Conservation (phyloP, 2,113 vertebrate genomes). For the Triplophysa tibetana region DNA sequence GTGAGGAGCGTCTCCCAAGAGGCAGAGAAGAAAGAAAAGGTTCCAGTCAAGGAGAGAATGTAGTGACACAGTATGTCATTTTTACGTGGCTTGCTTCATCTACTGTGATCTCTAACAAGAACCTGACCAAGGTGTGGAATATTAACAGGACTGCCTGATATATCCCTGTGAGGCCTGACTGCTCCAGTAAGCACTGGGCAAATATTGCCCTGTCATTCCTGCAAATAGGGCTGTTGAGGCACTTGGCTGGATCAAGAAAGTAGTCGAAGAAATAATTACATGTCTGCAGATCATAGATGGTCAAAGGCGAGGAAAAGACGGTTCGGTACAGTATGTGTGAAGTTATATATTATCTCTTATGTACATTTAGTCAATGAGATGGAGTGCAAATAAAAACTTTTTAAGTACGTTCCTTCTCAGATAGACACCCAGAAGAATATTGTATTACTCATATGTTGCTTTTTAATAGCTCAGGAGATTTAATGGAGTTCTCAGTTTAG, state of each 20-base stretch:
- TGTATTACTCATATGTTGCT: too few relatives aligned
- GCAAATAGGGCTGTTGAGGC: constrained; percentile 38
- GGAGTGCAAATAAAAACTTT: not conserved
- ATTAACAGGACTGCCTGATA: constrained; percentile 41
- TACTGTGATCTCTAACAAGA: constrained; percentile 38
- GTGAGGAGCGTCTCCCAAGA: constrained; percentile 6
- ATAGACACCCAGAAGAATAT: too few relatives aligned
- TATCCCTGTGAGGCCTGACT: constrained; percentile 10
- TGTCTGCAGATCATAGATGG: constrained; percentile 28
- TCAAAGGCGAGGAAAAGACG: not conserved
- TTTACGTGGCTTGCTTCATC: constrained; percentile 33
- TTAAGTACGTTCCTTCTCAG: too few relatives aligned
- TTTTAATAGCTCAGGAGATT: too few relatives aligned
- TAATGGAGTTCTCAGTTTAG: too few relatives aligned
- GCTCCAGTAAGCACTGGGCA: constrained; percentile 35
- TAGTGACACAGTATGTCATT: constrained; percentile 9
- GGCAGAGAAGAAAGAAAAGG: constrained; percentile 9
- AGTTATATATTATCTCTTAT: not conserved
- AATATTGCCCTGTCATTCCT: constrained; percentile 53
- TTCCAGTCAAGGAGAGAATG: constrained; percentile 19
- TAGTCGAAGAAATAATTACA: constrained; percentile 31
- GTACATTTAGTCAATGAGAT: not conserved
- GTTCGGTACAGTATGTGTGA: not conserved
- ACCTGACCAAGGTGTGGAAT: constrained; percentile 36
- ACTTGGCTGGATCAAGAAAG: constrained; percentile 26